Conservation (phyloP, 2,888 invertebrate genomes). For the Alloscopus bannaensis region DNA sequence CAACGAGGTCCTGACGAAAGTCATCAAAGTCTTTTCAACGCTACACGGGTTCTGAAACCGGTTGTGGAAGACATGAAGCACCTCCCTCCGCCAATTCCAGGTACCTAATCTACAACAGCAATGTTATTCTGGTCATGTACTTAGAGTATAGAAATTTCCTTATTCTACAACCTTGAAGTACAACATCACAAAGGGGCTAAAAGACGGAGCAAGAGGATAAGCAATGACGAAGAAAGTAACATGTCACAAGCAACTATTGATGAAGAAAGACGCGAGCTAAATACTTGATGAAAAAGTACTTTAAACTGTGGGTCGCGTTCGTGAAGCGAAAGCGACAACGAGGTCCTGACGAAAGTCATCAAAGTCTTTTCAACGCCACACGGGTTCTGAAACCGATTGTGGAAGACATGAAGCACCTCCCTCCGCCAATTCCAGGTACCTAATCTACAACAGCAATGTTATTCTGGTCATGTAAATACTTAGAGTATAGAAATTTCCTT, state of each 20-base stretch:
- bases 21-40: slow-evolving; percentile 24
- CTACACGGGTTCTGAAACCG: slow-evolving; percentile 24
- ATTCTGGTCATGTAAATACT: background rate
- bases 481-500: too few relatives aligned
- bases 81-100: too few relatives aligned
- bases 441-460: too few relatives aligned
- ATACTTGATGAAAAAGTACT: slow-evolving; percentile 42
- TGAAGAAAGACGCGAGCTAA: slow-evolving; percentile 9
- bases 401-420: slow-evolving; percentile 4
- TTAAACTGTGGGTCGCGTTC: slow-evolving; percentile 42
- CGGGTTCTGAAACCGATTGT: slow-evolving; percentile 30
- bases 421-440: too few relatives aligned
- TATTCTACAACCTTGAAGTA: too few relatives aligned
- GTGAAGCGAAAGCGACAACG: background rate
- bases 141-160: too few relatives aligned
- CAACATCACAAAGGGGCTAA: background rate
- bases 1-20: background rate
- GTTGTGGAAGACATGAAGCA: slow-evolving; percentile 20
- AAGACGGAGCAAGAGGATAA: background rate
- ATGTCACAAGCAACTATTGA: background rate
- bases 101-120: too few relatives aligned
- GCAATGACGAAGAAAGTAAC: background rate
- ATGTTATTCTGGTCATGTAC: too few relatives aligned
- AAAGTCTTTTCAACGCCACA: slow-evolving; percentile 20
- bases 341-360: background rate